A percentile compares a stretch with the other conserved stretches of the same genome.
Conservation (phyloP, 2,888 invertebrate genomes). For the Tiliacea citrago region DNA sequence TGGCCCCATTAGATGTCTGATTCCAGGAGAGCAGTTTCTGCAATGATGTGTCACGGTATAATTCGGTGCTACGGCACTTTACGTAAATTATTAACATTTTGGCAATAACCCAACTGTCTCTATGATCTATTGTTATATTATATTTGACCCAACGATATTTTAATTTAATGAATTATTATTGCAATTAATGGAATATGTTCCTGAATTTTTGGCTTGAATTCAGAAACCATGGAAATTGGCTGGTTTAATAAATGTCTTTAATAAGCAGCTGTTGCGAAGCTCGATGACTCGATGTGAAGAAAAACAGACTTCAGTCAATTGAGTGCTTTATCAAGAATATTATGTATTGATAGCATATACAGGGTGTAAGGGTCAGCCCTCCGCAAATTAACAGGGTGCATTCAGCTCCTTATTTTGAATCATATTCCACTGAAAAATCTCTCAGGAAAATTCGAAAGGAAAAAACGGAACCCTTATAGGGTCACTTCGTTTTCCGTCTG, state of each 20-base stretch:
- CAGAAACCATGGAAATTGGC: background rate
- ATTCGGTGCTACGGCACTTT: conserved; percentile 35
- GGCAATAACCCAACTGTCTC: conserved; percentile 46
- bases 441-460: too few species aligned
- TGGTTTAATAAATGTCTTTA: background rate
- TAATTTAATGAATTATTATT: conserved; percentile 48
- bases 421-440: too few species aligned
- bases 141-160: conserved; percentile 32
- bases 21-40: conserved; percentile 3
- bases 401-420: too few species aligned
- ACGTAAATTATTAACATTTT: conserved; percentile 58
- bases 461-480: too few species aligned
- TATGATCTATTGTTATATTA: conserved; percentile 53
- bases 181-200: conserved; percentile 20
- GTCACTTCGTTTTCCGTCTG: too few species aligned
- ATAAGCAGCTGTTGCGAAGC: conserved; percentile 1
- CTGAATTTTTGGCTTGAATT: conserved; percentile 3
- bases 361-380: too few species aligned
- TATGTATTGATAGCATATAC: background rate
- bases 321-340: conserved; percentile 11
- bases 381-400: too few species aligned
- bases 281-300: conserved; percentile 20
- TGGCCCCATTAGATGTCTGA: background rate
- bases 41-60: conserved; percentile 43
- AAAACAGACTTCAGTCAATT: conserved; percentile 11